phyloP scores from a whole-genome alignment of 2,113 vertebrate genomes.

The Circaetus cinerascens region DNA sequence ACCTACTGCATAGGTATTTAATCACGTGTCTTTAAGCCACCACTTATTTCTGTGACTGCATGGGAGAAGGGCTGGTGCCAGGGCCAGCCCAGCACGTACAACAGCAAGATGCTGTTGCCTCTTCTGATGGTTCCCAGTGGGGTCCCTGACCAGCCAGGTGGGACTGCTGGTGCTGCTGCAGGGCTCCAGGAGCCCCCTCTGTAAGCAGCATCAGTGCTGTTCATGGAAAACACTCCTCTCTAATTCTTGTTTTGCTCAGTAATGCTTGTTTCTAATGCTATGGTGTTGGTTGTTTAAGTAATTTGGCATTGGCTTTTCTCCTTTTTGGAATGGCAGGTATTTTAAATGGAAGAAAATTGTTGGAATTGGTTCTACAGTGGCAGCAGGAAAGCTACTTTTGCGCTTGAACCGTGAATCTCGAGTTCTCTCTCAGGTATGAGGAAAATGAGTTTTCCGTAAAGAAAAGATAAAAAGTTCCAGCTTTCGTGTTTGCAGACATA shows the following conservation, averaged over 20 bases:
- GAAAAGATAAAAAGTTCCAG: neutral
- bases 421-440: neutral
- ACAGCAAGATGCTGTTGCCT: neutral
- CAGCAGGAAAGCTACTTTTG: neutral
- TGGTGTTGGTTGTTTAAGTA: neutral
- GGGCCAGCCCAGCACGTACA: neutral
- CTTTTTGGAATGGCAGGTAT: neutral
- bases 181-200: neutral
- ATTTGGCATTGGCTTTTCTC: neutral
- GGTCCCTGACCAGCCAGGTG: neutral
- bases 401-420: fast-evolving
- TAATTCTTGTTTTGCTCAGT: neutral
- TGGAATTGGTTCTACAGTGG: neutral
- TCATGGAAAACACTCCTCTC: neutral
- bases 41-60: neutral
- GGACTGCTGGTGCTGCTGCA: neutral
- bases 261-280: neutral
- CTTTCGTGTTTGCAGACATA: fast-evolving
- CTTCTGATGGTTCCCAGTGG: neutral
- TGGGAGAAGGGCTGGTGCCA: neutral
- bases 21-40: neutral
- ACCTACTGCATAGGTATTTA: neutral
- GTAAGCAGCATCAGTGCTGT: neutral
- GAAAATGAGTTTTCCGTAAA: neutral
- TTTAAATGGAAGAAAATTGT: neutral